Evolutionary conservation across 92 coral and sea anemone species (phyloP).

Genomic region (Desmophyllum pertusum): DNA sequence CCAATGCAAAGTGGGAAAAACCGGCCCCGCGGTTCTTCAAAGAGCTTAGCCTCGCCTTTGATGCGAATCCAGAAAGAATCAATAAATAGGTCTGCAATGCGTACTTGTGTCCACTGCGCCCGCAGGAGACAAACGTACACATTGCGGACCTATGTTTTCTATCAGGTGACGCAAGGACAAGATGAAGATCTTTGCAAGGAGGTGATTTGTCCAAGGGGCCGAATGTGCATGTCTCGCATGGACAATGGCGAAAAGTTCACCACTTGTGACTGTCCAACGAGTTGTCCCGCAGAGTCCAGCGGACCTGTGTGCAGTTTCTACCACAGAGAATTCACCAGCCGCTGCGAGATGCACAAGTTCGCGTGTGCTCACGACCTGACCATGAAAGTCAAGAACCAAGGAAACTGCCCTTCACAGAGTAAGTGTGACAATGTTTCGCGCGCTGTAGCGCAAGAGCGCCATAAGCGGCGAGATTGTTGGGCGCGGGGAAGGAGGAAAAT

Average conservation of each 20-base stretch:
- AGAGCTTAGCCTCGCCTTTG: no score
- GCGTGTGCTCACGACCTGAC: slow-evolving; percentile 71
- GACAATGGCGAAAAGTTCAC: slow-evolving; percentile 49
- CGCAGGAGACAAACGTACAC: not conserved
- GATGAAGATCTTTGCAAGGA: slow-evolving; percentile 31
- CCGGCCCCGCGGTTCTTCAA: no score
- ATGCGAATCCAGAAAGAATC: no score
- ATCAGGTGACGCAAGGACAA: slow-evolving; percentile 26
- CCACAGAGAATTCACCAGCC: slow-evolving; percentile 54
- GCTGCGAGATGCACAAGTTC: slow-evolving; percentile 82
- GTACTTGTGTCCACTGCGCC: not conserved
- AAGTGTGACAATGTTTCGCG: not conserved
- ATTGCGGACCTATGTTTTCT: not conserved
- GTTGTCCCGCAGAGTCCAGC: slow-evolving; percentile 35
- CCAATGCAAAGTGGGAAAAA: no score
- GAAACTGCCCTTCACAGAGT: slow-evolving; percentile 49
- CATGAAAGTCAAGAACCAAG: slow-evolving; percentile 63
- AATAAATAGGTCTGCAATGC: not conserved
- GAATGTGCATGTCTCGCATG: slow-evolving; percentile 51
- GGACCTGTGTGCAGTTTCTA: slow-evolving; percentile 70
- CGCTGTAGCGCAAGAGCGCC: no score
- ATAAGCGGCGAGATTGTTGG: no score
- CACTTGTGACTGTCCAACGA: slow-evolving; percentile 66
- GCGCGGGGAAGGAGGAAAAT: no score
- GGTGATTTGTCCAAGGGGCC: slow-evolving; percentile 71